Evolutionary conservation across 2,888 invertebrate species (phyloP).

Genomic region (Boloria euphrosyne): DNA sequence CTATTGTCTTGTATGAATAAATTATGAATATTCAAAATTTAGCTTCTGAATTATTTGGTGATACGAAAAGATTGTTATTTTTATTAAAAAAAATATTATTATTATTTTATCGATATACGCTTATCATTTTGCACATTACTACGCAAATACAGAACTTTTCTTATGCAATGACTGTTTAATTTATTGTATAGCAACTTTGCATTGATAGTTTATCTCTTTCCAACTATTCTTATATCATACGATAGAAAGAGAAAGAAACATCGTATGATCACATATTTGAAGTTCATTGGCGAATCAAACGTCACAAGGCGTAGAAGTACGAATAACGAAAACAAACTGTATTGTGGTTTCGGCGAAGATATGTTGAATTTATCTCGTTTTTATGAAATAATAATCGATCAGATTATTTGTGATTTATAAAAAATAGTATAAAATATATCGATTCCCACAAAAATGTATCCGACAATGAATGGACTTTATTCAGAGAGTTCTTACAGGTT

Average conservation of each 20-base stretch:
- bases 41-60: too few species aligned
- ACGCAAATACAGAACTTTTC: slow-evolving; percentile 37
- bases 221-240: slow-evolving; percentile 38
- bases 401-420: slow-evolving; percentile 47
- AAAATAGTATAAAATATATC: slow-evolving; percentile 46
- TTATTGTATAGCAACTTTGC: slow-evolving; percentile 38
- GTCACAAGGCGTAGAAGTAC: slow-evolving; percentile 51
- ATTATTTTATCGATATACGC: slow-evolving; percentile 38
- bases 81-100: neutral
- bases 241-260: slow-evolving; percentile 54
- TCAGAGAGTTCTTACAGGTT: slow-evolving; percentile 74
- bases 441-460: slow-evolving; percentile 62
- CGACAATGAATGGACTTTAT: slow-evolving; percentile 71
- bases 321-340: slow-evolving; percentile 65
- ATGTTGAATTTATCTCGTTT: slow-evolving; percentile 53
- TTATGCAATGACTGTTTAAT: slow-evolving; percentile 38
- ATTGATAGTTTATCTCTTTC: slow-evolving; percentile 48
- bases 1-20: too few species aligned
- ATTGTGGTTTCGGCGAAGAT: slow-evolving; percentile 51
- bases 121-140: slow-evolving; percentile 41
- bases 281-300: slow-evolving; percentile 58
- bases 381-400: slow-evolving; percentile 45
- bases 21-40: too few species aligned
- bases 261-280: slow-evolving; percentile 74
- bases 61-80: too few species aligned